These are phyloP conservation scores for Aquatica leii DNA, from an alignment of 2,888 invertebrate species.

Conservation along the genomic window DNA sequence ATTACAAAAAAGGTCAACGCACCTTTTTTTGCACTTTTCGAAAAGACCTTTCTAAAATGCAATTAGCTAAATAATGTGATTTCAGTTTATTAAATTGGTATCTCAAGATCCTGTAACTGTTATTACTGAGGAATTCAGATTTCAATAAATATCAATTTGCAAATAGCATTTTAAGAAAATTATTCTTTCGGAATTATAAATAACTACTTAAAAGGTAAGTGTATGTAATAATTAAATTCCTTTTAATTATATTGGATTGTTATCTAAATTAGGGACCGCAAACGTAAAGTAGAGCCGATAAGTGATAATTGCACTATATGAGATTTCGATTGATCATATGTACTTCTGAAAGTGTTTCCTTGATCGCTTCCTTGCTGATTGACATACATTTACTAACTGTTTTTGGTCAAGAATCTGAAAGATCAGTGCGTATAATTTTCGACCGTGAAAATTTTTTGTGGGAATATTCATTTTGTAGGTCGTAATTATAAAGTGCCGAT, in stretches of 20 bases:
- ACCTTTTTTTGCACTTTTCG: conserved; percentile 9
- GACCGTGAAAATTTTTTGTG: too few species aligned
- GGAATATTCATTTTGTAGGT: too few species aligned
- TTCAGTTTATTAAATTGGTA: background rate
- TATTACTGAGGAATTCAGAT: conserved; percentile 2
- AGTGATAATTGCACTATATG: conserved; percentile 17
- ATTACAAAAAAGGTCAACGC: conserved; percentile 19
- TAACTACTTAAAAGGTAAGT: conserved; percentile 16
- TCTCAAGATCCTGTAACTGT: background rate
- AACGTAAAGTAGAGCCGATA: conserved; percentile 14
- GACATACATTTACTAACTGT: too few species aligned
- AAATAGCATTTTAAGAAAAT: conserved; percentile 16
- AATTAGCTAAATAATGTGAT: conserved; percentile 6
- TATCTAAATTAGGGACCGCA: conserved; percentile 25
- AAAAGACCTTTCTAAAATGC: background rate
- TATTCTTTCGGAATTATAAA: conserved; percentile 17
- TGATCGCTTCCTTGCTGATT: conserved; percentile 5
- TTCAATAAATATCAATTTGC: conserved; percentile 10
- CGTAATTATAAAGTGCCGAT: too few species aligned
- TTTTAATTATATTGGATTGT: conserved; percentile 22
- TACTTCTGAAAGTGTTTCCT: conserved; percentile 4
- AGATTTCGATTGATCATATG: conserved; percentile 15
- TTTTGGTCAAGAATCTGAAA: too few species aligned
- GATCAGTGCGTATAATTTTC: too few species aligned
- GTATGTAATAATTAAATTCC: conserved; percentile 22